A percentile compares a stretch with the other conserved stretches of the same genome.
Evolutionary conservation across 2,113 vertebrate species (phyloP).

Genomic region (Hypomesus transpacificus): DNA sequence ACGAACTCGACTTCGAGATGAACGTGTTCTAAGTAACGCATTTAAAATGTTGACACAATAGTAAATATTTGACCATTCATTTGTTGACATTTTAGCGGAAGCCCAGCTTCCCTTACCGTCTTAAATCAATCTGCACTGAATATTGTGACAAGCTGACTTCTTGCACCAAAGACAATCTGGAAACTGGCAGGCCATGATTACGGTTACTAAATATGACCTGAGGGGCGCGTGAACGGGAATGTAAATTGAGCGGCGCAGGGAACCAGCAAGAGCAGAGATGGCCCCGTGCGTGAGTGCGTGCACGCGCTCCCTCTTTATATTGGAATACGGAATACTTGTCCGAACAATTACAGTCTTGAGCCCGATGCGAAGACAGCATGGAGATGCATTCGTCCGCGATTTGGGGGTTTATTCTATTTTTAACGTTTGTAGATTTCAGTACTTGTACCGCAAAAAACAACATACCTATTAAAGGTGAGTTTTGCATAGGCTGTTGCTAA

Average conservation of each 20-base stretch:
- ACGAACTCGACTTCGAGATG: no score
- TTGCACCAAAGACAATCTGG: no score
- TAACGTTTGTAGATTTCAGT: slow-evolving; percentile 25
- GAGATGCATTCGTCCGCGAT: slow-evolving; percentile 27
- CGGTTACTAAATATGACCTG: background rate
- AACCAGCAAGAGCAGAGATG: slow-evolving; percentile 33
- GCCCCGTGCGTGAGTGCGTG: slow-evolving; percentile 11
- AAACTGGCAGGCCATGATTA: no score
- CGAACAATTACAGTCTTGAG: slow-evolving; percentile 38
- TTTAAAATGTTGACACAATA: no score
- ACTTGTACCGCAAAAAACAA: slow-evolving; percentile 1
- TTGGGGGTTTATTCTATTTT: slow-evolving; percentile 35
- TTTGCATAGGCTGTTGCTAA: background rate
- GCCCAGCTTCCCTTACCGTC: no score
- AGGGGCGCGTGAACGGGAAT: background rate
- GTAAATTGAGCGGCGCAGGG: slow-evolving; percentile 35
- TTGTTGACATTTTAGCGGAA: no score
- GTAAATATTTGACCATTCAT: no score
- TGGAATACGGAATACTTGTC: no score
- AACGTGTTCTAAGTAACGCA: no score
- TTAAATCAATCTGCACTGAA: no score
- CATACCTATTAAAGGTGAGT: no score
- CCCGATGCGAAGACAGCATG: slow-evolving; percentile 37
- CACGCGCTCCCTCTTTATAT: background rate
- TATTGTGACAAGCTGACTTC: no score